Percentiles rank a stretch among this genome's conserved stretches.
phyloP scores from a whole-genome alignment of 1,140 invertebrate species.

The Nasonia vitripennis region DNA sequence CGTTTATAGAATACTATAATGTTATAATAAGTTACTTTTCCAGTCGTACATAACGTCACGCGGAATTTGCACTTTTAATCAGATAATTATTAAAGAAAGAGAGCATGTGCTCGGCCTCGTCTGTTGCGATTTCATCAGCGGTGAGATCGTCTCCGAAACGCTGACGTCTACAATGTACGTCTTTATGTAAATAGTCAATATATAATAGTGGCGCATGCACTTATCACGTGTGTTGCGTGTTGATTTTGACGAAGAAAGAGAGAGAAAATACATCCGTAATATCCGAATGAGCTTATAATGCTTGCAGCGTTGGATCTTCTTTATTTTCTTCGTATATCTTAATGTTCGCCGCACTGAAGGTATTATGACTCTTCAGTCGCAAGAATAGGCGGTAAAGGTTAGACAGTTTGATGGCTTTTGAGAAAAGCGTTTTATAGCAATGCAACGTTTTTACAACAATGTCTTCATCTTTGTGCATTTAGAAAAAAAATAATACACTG shows the following conservation, averaged over 20 bases:
- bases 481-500: neutral
- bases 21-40: too few relatives aligned
- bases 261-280: neutral
- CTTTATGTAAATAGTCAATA: neutral
- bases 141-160: constrained; percentile 45
- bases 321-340: neutral
- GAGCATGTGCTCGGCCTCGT: neutral
- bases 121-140: constrained; percentile 29
- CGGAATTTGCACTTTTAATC: neutral
- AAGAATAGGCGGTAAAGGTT: neutral
- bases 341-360: too few relatives aligned
- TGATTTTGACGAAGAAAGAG: constrained; percentile 13
- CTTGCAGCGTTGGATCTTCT: neutral
- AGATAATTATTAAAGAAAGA: constrained; percentile 16
- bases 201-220: constrained; percentile 41
- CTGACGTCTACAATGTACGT: constrained; percentile 19
- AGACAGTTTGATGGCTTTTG: neutral
- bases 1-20: too few relatives aligned
- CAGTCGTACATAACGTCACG: too few relatives aligned
- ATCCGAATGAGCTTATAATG: neutral
- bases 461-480: too few relatives aligned
- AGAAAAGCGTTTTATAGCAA: too few relatives aligned
- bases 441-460: too few relatives aligned
- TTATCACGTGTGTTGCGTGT: constrained; percentile 45
- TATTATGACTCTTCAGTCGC: neutral